Conservation (phyloP, 2,888 invertebrate species). For the Synanthedon vespiformis region DNA sequence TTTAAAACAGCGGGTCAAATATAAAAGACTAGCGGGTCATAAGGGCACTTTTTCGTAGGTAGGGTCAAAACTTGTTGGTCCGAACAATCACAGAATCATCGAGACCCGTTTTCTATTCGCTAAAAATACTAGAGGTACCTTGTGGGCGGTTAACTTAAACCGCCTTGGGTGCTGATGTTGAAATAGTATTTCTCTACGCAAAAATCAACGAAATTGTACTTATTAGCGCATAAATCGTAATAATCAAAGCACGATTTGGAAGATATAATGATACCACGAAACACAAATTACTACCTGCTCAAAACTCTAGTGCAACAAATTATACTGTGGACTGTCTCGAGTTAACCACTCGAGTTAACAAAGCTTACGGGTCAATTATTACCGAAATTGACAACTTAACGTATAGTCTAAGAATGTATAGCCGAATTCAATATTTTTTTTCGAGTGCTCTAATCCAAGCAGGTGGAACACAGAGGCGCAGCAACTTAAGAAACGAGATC, state of each 20-base stretch:
- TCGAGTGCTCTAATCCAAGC: conserved; percentile 22
- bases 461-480: conserved; percentile 35
- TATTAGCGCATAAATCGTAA: conserved; percentile 1
- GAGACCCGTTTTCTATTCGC: no score
- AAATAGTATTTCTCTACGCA: neutral
- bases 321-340: neutral
- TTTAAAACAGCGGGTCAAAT: no score
- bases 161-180: conserved; percentile 1
- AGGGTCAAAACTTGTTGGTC: no score
- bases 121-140: no score
- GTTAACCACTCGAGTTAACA: neutral
- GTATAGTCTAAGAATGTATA: no score
- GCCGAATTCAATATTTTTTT: conserved; percentile 9
- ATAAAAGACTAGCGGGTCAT: no score
- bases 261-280: neutral
- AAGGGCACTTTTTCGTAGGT: no score
- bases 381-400: no score
- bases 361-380: neutral
- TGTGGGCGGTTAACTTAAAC: neutral
- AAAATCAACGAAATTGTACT: conserved; percentile 1
- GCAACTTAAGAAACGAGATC: conserved; percentile 40
- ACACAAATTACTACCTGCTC: neutral
- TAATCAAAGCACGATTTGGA: neutral
- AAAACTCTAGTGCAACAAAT: neutral
- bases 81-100: no score